Conservation (phyloP, 2,797 vertebrate species). For the Rachycentron canadum region DNA sequence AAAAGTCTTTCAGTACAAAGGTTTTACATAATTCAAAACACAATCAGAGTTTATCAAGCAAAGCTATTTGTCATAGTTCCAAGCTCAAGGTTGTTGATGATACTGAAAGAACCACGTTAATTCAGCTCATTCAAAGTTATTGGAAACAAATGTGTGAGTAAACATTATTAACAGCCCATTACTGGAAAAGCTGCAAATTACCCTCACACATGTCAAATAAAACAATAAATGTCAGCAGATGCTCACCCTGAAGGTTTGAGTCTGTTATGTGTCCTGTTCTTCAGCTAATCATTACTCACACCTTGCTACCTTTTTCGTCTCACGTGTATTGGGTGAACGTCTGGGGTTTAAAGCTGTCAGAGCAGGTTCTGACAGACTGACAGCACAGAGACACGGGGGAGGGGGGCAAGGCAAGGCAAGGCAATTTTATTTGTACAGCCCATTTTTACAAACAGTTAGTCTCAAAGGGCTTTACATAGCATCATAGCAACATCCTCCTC, state of each 20-base stretch:
- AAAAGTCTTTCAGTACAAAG: neutral
- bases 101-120: neutral
- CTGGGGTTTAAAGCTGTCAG: neutral
- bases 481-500: no score
- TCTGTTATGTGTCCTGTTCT: neutral
- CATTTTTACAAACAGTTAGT: no score
- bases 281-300: neutral
- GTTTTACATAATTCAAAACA: constrained; percentile 1
- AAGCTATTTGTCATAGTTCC: neutral
- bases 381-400: constrained; percentile 1
- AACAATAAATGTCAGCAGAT: neutral
- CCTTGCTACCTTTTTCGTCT: neutral
- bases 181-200: neutral
- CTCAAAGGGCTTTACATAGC: no score
- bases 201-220: constrained; percentile 8
- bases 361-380: neutral
- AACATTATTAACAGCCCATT: neutral
- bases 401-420: no score
- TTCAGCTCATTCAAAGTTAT: neutral
- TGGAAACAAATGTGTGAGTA: neutral
- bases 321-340: neutral
- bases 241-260: neutral
- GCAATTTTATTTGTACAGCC: no score
- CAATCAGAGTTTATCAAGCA: constrained; percentile 2
- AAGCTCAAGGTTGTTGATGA: constrained; percentile 38